phyloP scores from a whole-genome alignment of 2,888 invertebrate genomes.

The Trissolcus japonicus region DNA sequence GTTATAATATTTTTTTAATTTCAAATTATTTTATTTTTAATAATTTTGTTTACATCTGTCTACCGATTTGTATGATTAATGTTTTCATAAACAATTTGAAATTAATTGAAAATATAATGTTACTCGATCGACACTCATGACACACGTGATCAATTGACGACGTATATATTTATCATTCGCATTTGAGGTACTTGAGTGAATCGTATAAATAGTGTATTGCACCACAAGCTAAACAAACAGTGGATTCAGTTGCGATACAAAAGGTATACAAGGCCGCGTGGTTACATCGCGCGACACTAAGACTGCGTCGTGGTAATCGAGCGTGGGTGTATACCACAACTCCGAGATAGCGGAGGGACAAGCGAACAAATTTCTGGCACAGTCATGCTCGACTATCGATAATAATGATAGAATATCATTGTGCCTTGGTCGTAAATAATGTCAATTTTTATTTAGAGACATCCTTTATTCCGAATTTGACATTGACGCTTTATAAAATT shows the following conservation, averaged over 20 bases:
- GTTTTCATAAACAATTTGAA: too few relatives aligned
- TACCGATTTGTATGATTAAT: too few relatives aligned
- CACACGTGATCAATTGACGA: not conserved
- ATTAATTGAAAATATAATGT: too few relatives aligned
- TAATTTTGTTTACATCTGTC: too few relatives aligned
- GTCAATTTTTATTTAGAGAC: constrained; percentile 15
- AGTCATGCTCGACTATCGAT: constrained; percentile 19
- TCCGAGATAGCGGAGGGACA: constrained; percentile 3
- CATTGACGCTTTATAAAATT: constrained; percentile 10
- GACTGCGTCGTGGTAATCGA: constrained; percentile 45
- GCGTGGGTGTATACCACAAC: constrained; percentile 60
- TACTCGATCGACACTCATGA: not conserved
- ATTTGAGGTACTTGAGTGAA: constrained; percentile 3
- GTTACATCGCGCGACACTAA: constrained; percentile 20
- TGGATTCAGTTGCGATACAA: constrained; percentile 22
- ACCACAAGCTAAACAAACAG: constrained; percentile 22
- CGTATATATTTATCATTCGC: not conserved
- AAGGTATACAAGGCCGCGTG: constrained; percentile 30
- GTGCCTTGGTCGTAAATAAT: constrained; percentile 7
- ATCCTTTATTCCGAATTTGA: not conserved
- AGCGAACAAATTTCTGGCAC: constrained; percentile 19
- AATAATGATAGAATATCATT: constrained; percentile 14
- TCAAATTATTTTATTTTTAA: too few relatives aligned
- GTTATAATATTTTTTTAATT: too few relatives aligned
- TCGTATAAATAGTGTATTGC: constrained; percentile 23